These are phyloP conservation scores for Nymphalis polychloros DNA, from an alignment of 2,888 invertebrate genomes.

Conservation along the genomic window DNA sequence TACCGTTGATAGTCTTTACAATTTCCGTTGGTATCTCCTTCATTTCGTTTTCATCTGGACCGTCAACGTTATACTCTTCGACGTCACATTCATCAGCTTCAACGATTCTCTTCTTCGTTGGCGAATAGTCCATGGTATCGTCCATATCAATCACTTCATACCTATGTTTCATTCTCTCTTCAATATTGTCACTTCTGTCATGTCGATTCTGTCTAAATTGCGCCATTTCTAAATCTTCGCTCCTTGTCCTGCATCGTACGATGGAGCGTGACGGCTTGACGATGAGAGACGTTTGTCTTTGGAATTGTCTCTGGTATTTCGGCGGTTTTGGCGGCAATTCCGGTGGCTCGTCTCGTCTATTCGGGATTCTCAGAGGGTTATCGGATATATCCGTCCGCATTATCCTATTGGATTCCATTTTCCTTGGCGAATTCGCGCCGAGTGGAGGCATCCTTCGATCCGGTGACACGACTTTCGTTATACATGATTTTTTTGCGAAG, in stretches of 20 bases:
- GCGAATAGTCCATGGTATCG: slow-evolving; percentile 68
- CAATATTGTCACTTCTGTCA: slow-evolving; percentile 63
- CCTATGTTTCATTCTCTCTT: slow-evolving; percentile 68
- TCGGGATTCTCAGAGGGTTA: slow-evolving; percentile 69
- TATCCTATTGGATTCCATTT: slow-evolving; percentile 64
- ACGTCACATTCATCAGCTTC: slow-evolving; percentile 72
- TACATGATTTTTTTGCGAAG: slow-evolving; percentile 68
- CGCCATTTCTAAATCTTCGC: slow-evolving; percentile 77
- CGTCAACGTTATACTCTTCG: slow-evolving; percentile 81
- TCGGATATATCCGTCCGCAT: slow-evolving; percentile 75
- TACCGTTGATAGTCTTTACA: slow-evolving; percentile 85
- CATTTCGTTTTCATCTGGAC: slow-evolving; percentile 74
- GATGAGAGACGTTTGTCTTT: slow-evolving; percentile 72
- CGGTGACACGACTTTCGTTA: slow-evolving; percentile 59
- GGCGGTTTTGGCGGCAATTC: slow-evolving; percentile 73
- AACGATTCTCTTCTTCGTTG: slow-evolving; percentile 75
- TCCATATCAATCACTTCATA: slow-evolving; percentile 81
- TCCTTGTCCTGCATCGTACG: slow-evolving; percentile 62
- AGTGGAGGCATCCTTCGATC: slow-evolving; percentile 67
- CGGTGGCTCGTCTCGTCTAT: slow-evolving; percentile 68
- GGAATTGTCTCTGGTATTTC: slow-evolving; percentile 67
- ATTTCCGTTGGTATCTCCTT: slow-evolving; percentile 82
- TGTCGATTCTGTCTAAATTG: slow-evolving; percentile 62
- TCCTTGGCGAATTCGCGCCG: slow-evolving; percentile 75
- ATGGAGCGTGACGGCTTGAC: slow-evolving; percentile 74